Conservation (phyloP, 2,888 invertebrate genomes). For the Spilarctia lutea region DNA sequence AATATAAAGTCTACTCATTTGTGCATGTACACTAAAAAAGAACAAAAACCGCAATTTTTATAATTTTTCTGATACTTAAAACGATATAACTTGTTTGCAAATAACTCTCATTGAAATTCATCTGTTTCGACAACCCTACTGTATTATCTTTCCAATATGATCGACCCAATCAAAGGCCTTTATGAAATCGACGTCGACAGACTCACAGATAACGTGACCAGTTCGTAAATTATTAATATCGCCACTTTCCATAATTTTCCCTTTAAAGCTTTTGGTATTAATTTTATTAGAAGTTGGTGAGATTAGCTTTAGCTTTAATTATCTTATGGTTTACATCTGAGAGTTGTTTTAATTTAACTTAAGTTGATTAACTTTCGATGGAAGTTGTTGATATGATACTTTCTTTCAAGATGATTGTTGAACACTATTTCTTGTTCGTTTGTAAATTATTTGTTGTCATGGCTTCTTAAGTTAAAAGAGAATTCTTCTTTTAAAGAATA, state of each 20-base stretch:
- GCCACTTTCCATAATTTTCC: conserved; percentile 17
- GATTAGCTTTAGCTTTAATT: conserved; percentile 40
- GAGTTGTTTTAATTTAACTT: conserved; percentile 30
- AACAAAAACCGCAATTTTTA: no score
- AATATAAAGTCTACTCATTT: no score
- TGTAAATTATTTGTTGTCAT: neutral
- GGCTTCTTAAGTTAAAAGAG: neutral
- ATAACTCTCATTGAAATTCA: conserved; percentile 25
- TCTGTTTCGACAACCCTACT: conserved; percentile 8
- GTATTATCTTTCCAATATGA: conserved; percentile 47
- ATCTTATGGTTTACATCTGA: conserved; percentile 46
- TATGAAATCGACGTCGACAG: conserved; percentile 38
- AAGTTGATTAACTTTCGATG: neutral
- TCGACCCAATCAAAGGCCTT: conserved; percentile 37
- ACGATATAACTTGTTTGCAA: neutral
- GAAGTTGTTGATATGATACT: neutral
- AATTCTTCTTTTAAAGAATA: no score
- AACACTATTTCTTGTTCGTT: neutral
- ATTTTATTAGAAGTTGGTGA: conserved; percentile 34
- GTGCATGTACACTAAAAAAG: no score
- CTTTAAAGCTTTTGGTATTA: conserved; percentile 28
- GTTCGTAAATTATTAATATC: conserved; percentile 40
- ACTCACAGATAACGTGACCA: conserved; percentile 37
- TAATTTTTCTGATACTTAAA: neutral
- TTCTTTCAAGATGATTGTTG: neutral